Evolutionary conservation across 2,888 invertebrate species (phyloP).

Genomic region (Tenthredo notha): DNA sequence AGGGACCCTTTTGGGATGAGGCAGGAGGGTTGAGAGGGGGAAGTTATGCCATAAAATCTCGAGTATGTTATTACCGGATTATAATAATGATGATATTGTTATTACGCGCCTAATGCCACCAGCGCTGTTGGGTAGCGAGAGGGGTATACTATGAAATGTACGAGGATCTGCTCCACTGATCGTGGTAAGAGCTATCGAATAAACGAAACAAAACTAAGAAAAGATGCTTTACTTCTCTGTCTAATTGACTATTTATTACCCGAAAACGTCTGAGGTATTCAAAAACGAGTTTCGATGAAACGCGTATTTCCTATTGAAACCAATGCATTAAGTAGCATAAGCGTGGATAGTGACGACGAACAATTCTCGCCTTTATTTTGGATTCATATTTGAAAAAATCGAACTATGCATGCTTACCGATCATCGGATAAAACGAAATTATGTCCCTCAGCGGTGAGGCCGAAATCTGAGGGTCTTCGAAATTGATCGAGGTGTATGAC

Average conservation of each 20-base stretch:
- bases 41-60: conserved; percentile 62
- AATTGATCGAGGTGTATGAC: conserved; percentile 23
- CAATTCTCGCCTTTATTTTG: no score
- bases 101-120: conserved; percentile 70
- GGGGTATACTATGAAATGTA: conserved; percentile 17
- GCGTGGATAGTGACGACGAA: no score
- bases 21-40: conserved; percentile 49
- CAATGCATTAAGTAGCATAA: background rate
- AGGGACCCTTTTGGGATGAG: conserved; percentile 44
- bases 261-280: background rate
- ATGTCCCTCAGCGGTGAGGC: background rate
- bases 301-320: background rate
- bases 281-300: background rate
- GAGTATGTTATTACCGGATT: conserved; percentile 71
- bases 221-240: conserved; percentile 58
- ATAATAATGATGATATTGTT: conserved; percentile 71
- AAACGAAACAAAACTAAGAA: conserved; percentile 56
- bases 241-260: conserved; percentile 64
- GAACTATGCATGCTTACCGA: background rate
- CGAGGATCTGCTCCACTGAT: conserved; percentile 53
- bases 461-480: background rate
- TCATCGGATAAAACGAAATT: conserved; percentile 26
- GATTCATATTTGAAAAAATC: background rate
- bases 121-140: conserved; percentile 24
- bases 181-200: conserved; percentile 33